Evolutionary conservation across 1,140 invertebrate species (phyloP).

Genomic region (Augochlora pura): DNA sequence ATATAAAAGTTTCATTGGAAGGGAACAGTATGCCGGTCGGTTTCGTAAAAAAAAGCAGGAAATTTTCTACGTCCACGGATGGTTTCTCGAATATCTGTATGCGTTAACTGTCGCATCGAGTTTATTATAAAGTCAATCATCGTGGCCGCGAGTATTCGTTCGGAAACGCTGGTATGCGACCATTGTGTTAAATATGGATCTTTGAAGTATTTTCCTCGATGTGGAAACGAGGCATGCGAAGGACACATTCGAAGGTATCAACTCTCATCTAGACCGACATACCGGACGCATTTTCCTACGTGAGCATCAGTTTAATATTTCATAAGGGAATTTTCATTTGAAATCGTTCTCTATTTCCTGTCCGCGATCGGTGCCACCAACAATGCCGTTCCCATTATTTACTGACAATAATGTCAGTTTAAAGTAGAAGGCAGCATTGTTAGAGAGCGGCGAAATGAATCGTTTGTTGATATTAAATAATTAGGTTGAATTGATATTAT

Average conservation of each 20-base stretch:
- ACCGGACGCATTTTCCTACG: not conserved
- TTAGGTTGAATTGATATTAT: no score
- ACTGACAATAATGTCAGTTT: no score
- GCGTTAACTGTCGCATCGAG: not conserved
- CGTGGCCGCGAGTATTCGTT: slow-evolving; percentile 16
- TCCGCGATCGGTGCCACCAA: no score
- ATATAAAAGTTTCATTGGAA: not conserved
- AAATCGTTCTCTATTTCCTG: not conserved
- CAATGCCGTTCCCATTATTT: no score
- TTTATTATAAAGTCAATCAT: slow-evolving; percentile 27
- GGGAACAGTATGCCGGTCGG: no score
- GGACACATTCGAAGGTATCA: not conserved
- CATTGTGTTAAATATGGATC: slow-evolving; percentile 49
- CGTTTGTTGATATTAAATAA: no score
- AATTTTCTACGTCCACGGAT: not conserved
- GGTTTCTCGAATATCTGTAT: not conserved
- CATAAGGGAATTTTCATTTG: not conserved
- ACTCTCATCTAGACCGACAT: not conserved
- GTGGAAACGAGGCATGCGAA: slow-evolving; percentile 7
- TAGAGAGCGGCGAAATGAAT: no score
- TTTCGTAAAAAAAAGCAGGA: not conserved
- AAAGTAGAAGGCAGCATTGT: no score
- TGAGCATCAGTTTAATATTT: not conserved
- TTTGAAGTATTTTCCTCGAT: slow-evolving; percentile 34
- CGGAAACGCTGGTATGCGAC: slow-evolving; percentile 31